These are phyloP conservation scores for Pogonomyrmex californicus DNA, from an alignment of 1,140 invertebrate genomes.

Conservation along the genomic window DNA sequence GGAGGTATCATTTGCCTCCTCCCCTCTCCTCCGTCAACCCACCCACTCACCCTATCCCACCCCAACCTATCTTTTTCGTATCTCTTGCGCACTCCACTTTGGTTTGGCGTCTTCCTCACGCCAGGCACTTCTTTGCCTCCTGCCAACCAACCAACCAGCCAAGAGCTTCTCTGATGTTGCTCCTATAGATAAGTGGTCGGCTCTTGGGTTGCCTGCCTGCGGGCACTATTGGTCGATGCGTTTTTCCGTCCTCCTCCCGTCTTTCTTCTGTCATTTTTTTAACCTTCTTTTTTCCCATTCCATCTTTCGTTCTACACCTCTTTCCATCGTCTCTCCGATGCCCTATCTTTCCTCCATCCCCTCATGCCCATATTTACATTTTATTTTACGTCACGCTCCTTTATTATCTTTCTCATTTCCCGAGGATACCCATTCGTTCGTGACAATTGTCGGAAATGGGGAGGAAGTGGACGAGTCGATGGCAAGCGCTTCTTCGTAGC, in stretches of 20 bases:
- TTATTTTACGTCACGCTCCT: conserved; percentile 80
- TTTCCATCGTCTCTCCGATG: conserved; percentile 48
- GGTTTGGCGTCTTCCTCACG: conserved; percentile 83
- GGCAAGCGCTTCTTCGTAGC: conserved; percentile 65
- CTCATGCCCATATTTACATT: conserved; percentile 76
- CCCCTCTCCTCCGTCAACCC: conserved; percentile 65
- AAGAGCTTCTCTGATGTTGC: conserved; percentile 85
- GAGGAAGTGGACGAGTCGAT: conserved; percentile 76
- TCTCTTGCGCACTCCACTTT: conserved; percentile 82
- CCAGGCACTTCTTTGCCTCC: conserved; percentile 82
- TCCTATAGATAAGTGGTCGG: conserved; percentile 85
- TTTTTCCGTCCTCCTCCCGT: conserved; percentile 74
- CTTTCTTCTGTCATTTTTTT: conserved; percentile 58
- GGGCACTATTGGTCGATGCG: conserved; percentile 83
- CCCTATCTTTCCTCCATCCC: conserved; percentile 37
- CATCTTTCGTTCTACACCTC: conserved; percentile 55
- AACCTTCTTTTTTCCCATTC: conserved; percentile 46
- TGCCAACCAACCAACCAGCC: conserved; percentile 82
- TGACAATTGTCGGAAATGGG: conserved; percentile 77
- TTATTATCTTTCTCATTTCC: conserved; percentile 81
- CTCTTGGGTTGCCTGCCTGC: conserved; percentile 83
- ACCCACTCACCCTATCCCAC: conserved; percentile 71
- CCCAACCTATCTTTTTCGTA: conserved; percentile 70
- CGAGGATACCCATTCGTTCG: conserved; percentile 71
- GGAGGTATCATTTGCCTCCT: conserved; percentile 84